A percentile compares a stretch with the other conserved stretches of the same genome.
phyloP scores from a whole-genome alignment of 2,113 vertebrate species.

The Callocephalon fimbriatum region DNA sequence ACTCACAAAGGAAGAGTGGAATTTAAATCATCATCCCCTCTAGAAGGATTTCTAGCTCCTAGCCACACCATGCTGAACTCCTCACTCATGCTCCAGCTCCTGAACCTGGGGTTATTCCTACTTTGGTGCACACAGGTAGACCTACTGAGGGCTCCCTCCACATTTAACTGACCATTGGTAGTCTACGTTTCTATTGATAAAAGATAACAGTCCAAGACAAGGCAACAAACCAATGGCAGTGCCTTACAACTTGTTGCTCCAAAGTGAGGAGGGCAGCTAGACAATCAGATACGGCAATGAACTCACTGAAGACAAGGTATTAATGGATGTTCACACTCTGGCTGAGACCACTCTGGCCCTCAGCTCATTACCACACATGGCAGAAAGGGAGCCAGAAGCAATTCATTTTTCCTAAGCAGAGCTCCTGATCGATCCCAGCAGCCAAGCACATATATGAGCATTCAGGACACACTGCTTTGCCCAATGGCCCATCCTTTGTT shows the following conservation, averaged over 20 bases:
- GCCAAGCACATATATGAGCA: too few relatives aligned
- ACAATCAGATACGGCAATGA: accelerated
- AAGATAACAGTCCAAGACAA: not conserved
- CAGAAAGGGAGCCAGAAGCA: not conserved
- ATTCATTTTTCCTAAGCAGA: not conserved
- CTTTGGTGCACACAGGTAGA: not conserved
- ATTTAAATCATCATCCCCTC: not conserved
- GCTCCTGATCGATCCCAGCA: not conserved
- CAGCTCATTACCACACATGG: not conserved
- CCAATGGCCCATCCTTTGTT: not conserved
- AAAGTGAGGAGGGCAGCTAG: not conserved
- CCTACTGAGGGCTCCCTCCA: not conserved
- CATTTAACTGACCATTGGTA: not conserved
- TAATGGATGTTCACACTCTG: not conserved
- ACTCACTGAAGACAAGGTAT: accelerated
- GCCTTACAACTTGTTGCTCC: not conserved
- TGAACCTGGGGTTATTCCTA: not conserved
- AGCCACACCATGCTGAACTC: not conserved
- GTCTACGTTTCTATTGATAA: not conserved
- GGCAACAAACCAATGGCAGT: not conserved
- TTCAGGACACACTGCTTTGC: not conserved
- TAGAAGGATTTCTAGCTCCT: not conserved
- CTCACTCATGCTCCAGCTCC: not conserved
- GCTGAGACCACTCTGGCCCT: not conserved
- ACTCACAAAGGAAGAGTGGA: not conserved